Percentiles rank a stretch among this genome's conserved stretches.
phyloP scores from a whole-genome alignment of 2,797 vertebrate genomes.

The Sternarchorhynchus goeldii region DNA sequence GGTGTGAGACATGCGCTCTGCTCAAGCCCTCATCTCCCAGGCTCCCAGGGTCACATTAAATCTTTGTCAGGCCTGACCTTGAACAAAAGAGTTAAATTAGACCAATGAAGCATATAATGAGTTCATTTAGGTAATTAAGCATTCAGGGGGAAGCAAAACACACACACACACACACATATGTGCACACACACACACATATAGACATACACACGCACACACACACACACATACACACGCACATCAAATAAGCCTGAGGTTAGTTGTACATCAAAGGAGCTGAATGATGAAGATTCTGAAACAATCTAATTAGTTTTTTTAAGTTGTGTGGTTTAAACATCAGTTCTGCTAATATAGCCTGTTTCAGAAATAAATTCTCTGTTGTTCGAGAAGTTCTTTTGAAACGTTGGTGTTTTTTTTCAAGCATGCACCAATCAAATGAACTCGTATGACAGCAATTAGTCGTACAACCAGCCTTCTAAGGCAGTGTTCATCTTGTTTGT shows the following conservation, averaged over 20 bases:
- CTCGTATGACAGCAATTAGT: background rate
- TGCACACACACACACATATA: constrained; percentile 48
- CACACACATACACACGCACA: no score
- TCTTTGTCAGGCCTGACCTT: constrained; percentile 78
- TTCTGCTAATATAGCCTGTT: constrained; percentile 14
- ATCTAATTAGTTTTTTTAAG: constrained; percentile 61
- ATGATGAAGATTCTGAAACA: constrained; percentile 64
- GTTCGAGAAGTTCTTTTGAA: background rate
- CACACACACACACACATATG: no score
- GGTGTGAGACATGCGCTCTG: constrained; percentile 53
- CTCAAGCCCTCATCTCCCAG: constrained; percentile 62
- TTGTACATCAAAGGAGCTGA: constrained; percentile 60
- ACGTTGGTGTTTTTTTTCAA: background rate
- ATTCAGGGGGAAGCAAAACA: constrained; percentile 73
- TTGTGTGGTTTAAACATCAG: background rate
- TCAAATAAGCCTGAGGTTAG: constrained; percentile 69
- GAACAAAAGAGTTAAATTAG: constrained; percentile 75
- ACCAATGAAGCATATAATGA: constrained; percentile 76
- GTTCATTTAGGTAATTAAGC: constrained; percentile 81
- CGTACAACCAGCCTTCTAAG: background rate
- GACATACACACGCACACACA: no score
- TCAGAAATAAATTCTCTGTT: background rate
- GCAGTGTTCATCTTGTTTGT: background rate
- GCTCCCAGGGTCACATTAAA: constrained; percentile 73
- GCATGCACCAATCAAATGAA: background rate